Evolutionary conservation across 2,888 invertebrate genomes (phyloP), one percentile per base, ranked within the genome.

Genomic region (Drosophila nr. perissopoda): DNA sequence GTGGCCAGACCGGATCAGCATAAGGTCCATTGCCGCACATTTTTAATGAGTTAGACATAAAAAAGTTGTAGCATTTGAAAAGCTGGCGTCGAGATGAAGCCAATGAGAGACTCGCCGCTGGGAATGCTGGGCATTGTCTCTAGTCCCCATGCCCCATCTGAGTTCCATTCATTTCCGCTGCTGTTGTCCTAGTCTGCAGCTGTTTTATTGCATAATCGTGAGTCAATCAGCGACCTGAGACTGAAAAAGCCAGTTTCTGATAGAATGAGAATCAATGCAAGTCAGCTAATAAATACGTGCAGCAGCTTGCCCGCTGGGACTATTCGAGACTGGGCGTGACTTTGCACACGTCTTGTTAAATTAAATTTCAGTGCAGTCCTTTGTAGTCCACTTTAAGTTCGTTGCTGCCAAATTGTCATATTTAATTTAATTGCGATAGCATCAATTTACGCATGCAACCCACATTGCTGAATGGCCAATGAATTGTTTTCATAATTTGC

Each of bases 151-250:
- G 7, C 0, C 13, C 45, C 7, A 42, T 42, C 58, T 60, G 36
- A 27, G 10, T 31, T n/a, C 40, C 40, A 42, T 57, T 73, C 73
- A 59, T 40, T 63, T 31, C 54, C 54, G 60, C 59, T 72, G 69
- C 67, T 64, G 64, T 69, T 78, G 72, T 79, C 67, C 80, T 71
- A 73, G 70, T 76, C 78, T 68, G 76, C 56, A 29, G 25, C 58
- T 81, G 76, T 89, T 91, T 91, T 91, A 91, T 91, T 86, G 87
- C 91, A 89, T 87, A 91, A 87, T 89, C 92, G 91, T 90, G 92
- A 90, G 89, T 87, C 87, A 91, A 90, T 90, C 90, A 87, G 81
- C 78, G 70, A 77, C 73, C 82, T 64, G 76, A 63, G 65, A 65
- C 25, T 45, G 8, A 52, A 52, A 18, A 13, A 5, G 8, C 21